Conservation (phyloP, 2,797 vertebrate genomes). For the Anas capensis region DNA sequence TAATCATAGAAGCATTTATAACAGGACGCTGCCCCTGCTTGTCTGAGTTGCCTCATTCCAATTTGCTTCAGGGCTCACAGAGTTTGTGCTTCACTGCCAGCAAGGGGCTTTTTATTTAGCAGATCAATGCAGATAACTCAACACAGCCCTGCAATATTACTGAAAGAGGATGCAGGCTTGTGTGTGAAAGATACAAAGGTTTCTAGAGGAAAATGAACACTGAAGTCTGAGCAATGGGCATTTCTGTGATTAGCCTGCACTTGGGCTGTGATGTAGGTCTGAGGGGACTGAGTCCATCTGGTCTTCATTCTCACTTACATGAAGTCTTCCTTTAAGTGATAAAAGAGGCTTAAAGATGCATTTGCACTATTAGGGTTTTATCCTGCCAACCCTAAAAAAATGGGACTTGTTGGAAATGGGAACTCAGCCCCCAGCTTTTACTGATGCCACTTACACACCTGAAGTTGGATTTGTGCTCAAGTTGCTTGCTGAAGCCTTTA, state of each 20-base stretch:
- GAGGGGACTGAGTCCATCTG: not conserved
- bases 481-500: not conserved
- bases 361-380: not conserved
- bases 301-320: not conserved
- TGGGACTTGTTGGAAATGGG: not conserved
- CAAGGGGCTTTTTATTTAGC: conserved; percentile 51
- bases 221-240: not conserved
- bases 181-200: conserved; percentile 5
- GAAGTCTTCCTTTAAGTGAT: not conserved
- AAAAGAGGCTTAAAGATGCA: not conserved
- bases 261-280: not conserved
- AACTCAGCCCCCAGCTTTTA: not conserved
- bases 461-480: not conserved
- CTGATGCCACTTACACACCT: not conserved
- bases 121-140: conserved; percentile 47
- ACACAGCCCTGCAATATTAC: not conserved
- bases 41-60: not conserved
- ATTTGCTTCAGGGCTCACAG: not conserved
- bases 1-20: not conserved
- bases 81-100: conserved; percentile 11
- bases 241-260: not conserved
- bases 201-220: not conserved
- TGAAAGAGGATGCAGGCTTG: conserved; percentile 7
- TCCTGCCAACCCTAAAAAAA: not conserved
- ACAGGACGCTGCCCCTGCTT: not conserved